phyloP scores from a whole-genome alignment of 2,113 vertebrate genomes.

The Actenoides hombroni region DNA sequence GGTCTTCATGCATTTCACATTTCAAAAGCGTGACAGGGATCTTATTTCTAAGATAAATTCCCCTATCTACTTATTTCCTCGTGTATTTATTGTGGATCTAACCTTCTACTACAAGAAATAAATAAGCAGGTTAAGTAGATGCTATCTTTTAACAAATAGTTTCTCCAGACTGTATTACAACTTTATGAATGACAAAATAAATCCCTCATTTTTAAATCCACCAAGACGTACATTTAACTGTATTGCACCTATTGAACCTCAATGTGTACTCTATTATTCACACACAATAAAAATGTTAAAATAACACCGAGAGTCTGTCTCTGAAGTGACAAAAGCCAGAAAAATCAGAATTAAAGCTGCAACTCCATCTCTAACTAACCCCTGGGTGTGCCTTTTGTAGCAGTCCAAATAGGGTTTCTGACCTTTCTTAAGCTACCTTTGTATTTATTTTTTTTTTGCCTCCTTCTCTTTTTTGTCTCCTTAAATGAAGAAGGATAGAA shows the following conservation, averaged over 20 bases:
- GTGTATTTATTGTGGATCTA: conserved; percentile 89
- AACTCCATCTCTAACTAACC: conserved; percentile 30
- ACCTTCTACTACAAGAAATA: conserved; percentile 87
- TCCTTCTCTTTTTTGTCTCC: not conserved
- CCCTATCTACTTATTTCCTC: conserved; percentile 84
- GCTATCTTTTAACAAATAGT: conserved; percentile 92
- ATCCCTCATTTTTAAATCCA: conserved; percentile 82
- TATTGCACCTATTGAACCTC: conserved; percentile 75
- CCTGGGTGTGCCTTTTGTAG: not conserved
- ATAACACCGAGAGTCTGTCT: conserved; percentile 62
- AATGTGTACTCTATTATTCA: conserved; percentile 76
- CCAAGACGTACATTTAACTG: conserved; percentile 75
- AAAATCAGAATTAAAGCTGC: conserved; percentile 64
- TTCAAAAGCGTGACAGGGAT: conserved; percentile 82
- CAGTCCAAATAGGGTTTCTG: conserved; percentile 31
- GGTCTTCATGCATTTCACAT: conserved; percentile 83
- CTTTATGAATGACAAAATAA: conserved; percentile 86
- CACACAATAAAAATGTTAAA: conserved; percentile 79
- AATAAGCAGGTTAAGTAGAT: conserved; percentile 96
- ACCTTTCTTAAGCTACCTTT: not conserved
- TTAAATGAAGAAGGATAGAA: not conserved
- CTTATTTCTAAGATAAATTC: conserved; percentile 91
- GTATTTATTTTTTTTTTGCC: not conserved
- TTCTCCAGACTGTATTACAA: conserved; percentile 80
- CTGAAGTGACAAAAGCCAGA: conserved; percentile 73